These are phyloP conservation scores for Neoscelio sp. DNA, from an alignment of 2,888 invertebrate species.

Conservation along the genomic window DNA sequence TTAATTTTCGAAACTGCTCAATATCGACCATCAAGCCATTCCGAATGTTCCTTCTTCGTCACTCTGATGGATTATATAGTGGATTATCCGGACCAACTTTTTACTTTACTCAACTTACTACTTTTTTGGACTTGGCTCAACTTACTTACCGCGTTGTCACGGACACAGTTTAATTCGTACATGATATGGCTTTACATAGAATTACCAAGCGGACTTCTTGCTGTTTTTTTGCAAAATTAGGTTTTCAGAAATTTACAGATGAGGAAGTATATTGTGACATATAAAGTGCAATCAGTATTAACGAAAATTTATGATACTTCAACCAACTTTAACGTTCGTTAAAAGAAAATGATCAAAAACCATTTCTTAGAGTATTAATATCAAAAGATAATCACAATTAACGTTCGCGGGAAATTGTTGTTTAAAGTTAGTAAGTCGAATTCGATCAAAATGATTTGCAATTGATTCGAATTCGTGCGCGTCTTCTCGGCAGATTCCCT, in stretches of 20 bases:
- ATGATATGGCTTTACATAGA: constrained; percentile 60
- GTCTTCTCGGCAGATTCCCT: constrained; percentile 40
- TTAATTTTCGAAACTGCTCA: constrained; percentile 30
- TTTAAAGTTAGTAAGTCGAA: constrained; percentile 44
- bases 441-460: constrained; percentile 34
- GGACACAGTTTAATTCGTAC: constrained; percentile 53
- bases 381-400: no score
- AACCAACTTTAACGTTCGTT: no score
- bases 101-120: constrained; percentile 40
- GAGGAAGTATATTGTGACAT: constrained; percentile 29
- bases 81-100: constrained; percentile 54
- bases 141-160: constrained; percentile 62
- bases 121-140: constrained; percentile 56
- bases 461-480: no score
- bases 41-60: constrained; percentile 29
- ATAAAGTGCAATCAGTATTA: constrained; percentile 20
- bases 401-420: constrained; percentile 7
- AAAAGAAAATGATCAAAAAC: no score
- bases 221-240: constrained; percentile 28
- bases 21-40: constrained; percentile 6
- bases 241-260: constrained; percentile 20
- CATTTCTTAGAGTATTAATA: no score
- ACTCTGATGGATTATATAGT: constrained; percentile 55
- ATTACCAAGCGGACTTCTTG: constrained; percentile 40
- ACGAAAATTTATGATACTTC: neutral